Evolutionary conservation across 2,888 invertebrate species (phyloP), one percentile per base, ranked within the genome.

Genomic region (Amblyteles armatorius): DNA sequence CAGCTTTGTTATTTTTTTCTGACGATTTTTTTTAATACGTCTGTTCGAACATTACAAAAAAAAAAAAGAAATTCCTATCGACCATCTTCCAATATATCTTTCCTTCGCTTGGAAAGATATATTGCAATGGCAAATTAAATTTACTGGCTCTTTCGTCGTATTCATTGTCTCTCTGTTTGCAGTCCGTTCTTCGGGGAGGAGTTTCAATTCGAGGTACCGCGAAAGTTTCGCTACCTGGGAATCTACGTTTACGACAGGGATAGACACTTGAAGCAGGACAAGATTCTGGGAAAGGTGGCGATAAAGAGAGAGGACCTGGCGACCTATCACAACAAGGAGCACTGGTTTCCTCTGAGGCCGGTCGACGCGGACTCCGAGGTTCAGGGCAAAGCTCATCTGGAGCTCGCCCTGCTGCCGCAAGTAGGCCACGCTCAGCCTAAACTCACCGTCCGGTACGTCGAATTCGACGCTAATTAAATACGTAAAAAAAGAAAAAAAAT

Each of bases 121-220:
- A 29, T 60, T n/a, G 26, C 33, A 60, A 33, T 16, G 33, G 16
- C 7, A 29, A 4, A 16, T 60, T 26, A 29, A 26, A 60, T 60
- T 60, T 60, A 60, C 29, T 60, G 60, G n/a, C 26, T 65, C 36
- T 55, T n/a, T 55, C 50, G 55, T 19, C 6, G 4, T 48, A 50
- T 9, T 69, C 68, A 29, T 76, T 84, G 44, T 19, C 33, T 40
- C 52, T 67, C 60, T 50, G 13, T 60, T 82, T 74, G 89, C 94
- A 97, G 97, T 94, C 98, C 98, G 88, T 98, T 98, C 94, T 98
- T 98, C 94, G 98, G 98, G 86, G 98, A 98, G 94, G 98, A 98
- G 94, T 98, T 98, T 94, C 97, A 98, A 94, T 98, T 98, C 93
- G 98, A 98, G 94, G 97, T 98, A 88, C 98, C 98, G 72, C 95